phyloP scores from a whole-genome alignment of 2,888 invertebrate species.

The Hypsopygia costalis region DNA sequence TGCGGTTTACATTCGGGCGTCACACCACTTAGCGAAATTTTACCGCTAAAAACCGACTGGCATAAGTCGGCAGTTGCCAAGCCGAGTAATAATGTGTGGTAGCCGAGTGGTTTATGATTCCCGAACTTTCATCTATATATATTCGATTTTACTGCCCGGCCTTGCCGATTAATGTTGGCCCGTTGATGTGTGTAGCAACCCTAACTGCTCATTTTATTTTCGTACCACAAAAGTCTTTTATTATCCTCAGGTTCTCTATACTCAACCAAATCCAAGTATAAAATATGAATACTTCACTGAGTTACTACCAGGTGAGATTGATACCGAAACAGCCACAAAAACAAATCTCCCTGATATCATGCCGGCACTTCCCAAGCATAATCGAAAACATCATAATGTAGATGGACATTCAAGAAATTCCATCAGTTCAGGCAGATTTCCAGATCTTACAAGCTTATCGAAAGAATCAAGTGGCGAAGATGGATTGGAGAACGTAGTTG shows the following conservation, averaged over 20 bases:
- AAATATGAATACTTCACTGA: constrained; percentile 94
- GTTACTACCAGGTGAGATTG: constrained; percentile 66
- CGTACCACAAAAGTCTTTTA: too few relatives aligned
- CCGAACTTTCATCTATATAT: too few relatives aligned
- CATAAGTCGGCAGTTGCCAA: too few relatives aligned
- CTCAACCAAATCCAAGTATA: constrained; percentile 92
- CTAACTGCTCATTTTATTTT: too few relatives aligned
- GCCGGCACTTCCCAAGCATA: constrained; percentile 52
- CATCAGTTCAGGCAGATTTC: constrained; percentile 27
- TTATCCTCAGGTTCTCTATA: constrained; percentile 86
- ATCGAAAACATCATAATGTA: constrained; percentile 53
- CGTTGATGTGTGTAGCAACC: too few relatives aligned
- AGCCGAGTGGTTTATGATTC: too few relatives aligned
- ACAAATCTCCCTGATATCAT: constrained; percentile 35
- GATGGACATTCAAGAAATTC: constrained; percentile 39
- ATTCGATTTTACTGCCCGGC: too few relatives aligned
- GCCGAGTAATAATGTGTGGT: too few relatives aligned
- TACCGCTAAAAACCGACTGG: too few relatives aligned
- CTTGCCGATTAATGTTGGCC: too few relatives aligned
- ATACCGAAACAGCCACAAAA: constrained; percentile 44
- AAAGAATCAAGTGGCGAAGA: constrained; percentile 40
- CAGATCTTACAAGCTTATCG: constrained; percentile 34
- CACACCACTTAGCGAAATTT: too few relatives aligned
- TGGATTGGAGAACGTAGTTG: constrained; percentile 53
- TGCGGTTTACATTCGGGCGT: too few relatives aligned